Evolutionary conservation across 2,888 invertebrate genomes (phyloP), one percentile per base, ranked within the genome.

Genomic region (Orthosia incerta): DNA sequence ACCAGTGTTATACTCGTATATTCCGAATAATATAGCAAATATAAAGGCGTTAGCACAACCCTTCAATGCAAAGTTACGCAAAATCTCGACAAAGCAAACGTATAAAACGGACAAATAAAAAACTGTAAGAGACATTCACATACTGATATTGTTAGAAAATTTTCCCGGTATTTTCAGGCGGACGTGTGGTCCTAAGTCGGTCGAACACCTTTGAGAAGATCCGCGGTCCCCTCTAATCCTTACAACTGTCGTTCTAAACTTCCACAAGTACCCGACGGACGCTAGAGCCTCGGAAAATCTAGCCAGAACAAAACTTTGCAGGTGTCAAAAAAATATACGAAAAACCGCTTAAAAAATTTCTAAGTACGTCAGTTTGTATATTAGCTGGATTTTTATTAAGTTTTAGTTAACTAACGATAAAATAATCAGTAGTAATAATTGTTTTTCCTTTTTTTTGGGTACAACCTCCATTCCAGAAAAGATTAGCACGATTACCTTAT

Each of bases 221-320:
- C 73, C 20, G 45, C 18, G 57, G 68, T 51, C 60, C 57, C 57
- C 60, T 63, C 73, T 83, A 83, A 80, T 80, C 77, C 78, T 53
- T 55, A 46, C 15, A 82, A 79, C 71, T 72, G 64, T 70, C 71
- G 76, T 79, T 76, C 64, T 60, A 64, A 85, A 84, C 65, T 85
- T 86, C 18, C 31, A 20, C 74, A 72, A 77, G 70, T 61, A 31
- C 55, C 12, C 4, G 55, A 31, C 26, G 55, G 45, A 61, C 53
- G 50, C 16, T 20, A 13, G 26, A 65, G 61, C 56, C 71, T 67
- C 75, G 50, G 70, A 61, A 74, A 71, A 70, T 56, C 73, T 55
- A 71, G 62, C 20, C 39, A 53, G 57, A 63, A 67, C 46, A 26
- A 75, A 81, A 84, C 74, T 85, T 76, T n/a, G 20, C 16, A 39